Base-by-base conservation (phyloP, 37 sponge, comb jelly and placozoan species). In the Chondrosia reniformis region DNA sequence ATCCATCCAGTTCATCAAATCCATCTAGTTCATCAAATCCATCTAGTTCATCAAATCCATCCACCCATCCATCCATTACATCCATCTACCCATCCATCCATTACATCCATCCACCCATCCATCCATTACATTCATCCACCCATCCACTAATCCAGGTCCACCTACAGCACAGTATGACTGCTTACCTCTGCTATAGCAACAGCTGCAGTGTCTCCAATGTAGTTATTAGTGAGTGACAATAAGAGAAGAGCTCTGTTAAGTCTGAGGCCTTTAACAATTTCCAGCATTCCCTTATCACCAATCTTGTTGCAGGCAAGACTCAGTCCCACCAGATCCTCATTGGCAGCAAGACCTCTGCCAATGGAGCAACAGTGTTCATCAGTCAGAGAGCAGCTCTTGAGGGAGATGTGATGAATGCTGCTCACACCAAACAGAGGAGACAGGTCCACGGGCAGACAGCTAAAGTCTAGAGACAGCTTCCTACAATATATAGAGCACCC, bases 221-320 rank as follows among this genome's bases (percentile, higher is more conserved):
- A 33, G 54, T 93, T 93, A 22, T 55, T 52, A 4, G 77, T 62
- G n/a, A 93, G 84, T 30, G 84, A 55, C 0, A 93, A 75, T 0
- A 72, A 44, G 24, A 89, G 84, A 3, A 93, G 89, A 13, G 89
- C 78, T 13, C 94, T 59, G 75, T 93, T 93, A 31, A 85, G 57
- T 49, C 89, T 81, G 63, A 93, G 64, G 19, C 76, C 80, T 24
- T 34, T 76, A 46, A 69, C 43, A 69, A 69, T 36, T 44, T 39
- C 24, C 43, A 42, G 39, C 72, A 40, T 21, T 19, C 72, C 72
- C 5, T 6, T 25, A 6, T 69, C 72, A n/a, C 72, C 43, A 40
- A 69, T 69, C 72, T 25, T 57, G 46, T 62, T 75, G 30, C 42
- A 54, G 54, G 32, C 56, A 5, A 46, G 40, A 13, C 12, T 67